Conservation (phyloP, 1,140 invertebrate species). For the Triops cancriformis region DNA sequence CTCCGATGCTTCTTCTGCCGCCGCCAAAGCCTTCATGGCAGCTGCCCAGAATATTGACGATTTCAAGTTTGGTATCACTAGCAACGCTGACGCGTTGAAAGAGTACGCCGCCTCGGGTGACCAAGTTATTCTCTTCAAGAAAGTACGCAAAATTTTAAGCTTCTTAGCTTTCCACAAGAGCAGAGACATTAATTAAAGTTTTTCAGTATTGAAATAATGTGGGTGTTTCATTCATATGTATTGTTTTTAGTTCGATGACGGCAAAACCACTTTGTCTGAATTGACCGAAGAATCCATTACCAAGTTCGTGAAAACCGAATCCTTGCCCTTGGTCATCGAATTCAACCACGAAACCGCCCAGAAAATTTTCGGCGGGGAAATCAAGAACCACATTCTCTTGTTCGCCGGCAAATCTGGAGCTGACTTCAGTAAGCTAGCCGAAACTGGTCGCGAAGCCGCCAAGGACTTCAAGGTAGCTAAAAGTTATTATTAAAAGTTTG, state of each 20-base stretch:
- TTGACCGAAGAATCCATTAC: conserved; percentile 58
- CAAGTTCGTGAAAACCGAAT: conserved; percentile 75
- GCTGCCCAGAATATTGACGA: conserved; percentile 76
- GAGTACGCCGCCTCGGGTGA: conserved; percentile 65
- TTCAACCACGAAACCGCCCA: conserved; percentile 94
- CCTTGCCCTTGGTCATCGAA: conserved; percentile 88
- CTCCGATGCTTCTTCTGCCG: conserved; percentile 65
- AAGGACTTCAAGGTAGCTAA: conserved; percentile 83
- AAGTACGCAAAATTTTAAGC: conserved; percentile 50
- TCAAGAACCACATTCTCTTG: conserved; percentile 90
- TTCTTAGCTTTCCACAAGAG: not conserved
- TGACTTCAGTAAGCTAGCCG: conserved; percentile 55
- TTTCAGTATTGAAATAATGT: no score
- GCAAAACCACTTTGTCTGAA: conserved; percentile 66
- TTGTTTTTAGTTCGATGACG: conserved; percentile 80
- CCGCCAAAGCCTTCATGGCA: conserved; percentile 73
- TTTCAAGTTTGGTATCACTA: conserved; percentile 77
- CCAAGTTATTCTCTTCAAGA: conserved; percentile 79
- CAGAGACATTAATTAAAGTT: not conserved
- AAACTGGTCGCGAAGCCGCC: conserved; percentile 67
- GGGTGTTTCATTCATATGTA: not conserved
- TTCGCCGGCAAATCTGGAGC: conserved; percentile 75
- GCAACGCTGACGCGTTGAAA: conserved; percentile 61
- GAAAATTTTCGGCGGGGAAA: conserved; percentile 93
- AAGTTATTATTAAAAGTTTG: conserved; percentile 27